phyloP scores from a whole-genome alignment of 2,888 invertebrate species.

The Metopia argyrocephala region DNA sequence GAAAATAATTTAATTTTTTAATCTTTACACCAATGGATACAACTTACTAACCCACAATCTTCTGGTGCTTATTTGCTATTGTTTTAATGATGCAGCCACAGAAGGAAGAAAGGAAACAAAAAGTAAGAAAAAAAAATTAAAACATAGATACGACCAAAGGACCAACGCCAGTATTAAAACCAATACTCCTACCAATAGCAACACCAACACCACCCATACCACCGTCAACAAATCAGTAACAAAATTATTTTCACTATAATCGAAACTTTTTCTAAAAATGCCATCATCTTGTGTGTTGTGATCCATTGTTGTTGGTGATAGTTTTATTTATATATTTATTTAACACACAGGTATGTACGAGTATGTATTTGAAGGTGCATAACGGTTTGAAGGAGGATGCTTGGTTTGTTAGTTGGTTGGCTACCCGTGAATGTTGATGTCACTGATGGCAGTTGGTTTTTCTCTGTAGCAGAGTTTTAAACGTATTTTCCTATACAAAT shows the following conservation, averaged over 20 bases:
- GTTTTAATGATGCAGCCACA: no score
- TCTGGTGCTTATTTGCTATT: no score
- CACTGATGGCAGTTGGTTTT: slow-evolving; percentile 42
- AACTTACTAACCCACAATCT: no score
- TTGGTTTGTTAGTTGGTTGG: background rate
- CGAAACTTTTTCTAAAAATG: slow-evolving; percentile 42
- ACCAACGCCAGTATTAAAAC: slow-evolving; percentile 5
- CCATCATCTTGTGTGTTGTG: slow-evolving; percentile 47
- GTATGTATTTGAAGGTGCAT: background rate
- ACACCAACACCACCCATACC: background rate
- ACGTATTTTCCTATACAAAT: slow-evolving; percentile 63
- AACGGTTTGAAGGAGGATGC: background rate
- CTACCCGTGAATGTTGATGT: background rate
- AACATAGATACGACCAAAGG: no score
- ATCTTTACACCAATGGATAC: no score
- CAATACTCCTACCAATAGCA: no score
- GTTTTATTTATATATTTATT: background rate
- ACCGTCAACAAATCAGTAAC: no score
- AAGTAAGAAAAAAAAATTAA: no score
- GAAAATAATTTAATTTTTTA: slow-evolving; percentile 58
- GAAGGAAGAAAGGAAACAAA: no score
- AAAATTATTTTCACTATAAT: slow-evolving; percentile 48
- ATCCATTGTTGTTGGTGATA: slow-evolving; percentile 19
- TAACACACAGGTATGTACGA: slow-evolving; percentile 30
- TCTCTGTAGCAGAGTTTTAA: slow-evolving; percentile 55